Evolutionary conservation across 2,797 vertebrate species (phyloP), one percentile per base, ranked within the genome.

Genomic region (Cirrhinus mrigala): DNA sequence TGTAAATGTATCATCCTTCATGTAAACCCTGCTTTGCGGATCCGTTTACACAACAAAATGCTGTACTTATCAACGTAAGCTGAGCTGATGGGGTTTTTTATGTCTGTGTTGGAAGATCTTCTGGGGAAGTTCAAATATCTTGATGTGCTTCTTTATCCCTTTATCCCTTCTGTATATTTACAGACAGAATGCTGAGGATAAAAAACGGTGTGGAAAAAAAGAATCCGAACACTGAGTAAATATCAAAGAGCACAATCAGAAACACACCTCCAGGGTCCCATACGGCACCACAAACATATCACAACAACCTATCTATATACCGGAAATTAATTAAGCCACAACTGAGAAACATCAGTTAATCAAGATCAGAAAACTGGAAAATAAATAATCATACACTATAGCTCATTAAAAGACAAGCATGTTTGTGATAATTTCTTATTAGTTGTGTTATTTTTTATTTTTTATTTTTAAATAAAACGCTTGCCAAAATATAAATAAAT

Each of bases 221-320:
- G 8, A 78, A 56, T 50, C 2, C 62, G 82, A 86, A 82, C 29
- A 73, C 18, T 1, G 66, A 54, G 54, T 79, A 12, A 76, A 83
- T 37, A 79, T 73, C 75, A 83, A 82, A 69, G 66, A 71, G 56
- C 77, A 60, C 81, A 86, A 82, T 48, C 66, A 71, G 81, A 83
- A 60, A 64, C 74, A 64, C 29, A 24, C 69, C 81, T 76, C 75
- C 46, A 20, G 81, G 81, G 56, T 56, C 7, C 75, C 66, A 46
- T 27, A 52, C 40, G 18, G 20, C 66, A 79, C 5, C n/a, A 18
- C 52, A 73, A 60, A 79, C 22, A 79, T 52, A 52, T 56, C 46
- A 70, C 66, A 44, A 20, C n/a, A 27, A 48, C 27, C 52, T 9
- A 66, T 69, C 37, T 27, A 68, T 10, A 52, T 3, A 66, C 22